Percentiles rank a stretch among this genome's conserved stretches.
phyloP scores from a whole-genome alignment of 64 coral and sea anemone genomes.

The Anthopleura sola region DNA sequence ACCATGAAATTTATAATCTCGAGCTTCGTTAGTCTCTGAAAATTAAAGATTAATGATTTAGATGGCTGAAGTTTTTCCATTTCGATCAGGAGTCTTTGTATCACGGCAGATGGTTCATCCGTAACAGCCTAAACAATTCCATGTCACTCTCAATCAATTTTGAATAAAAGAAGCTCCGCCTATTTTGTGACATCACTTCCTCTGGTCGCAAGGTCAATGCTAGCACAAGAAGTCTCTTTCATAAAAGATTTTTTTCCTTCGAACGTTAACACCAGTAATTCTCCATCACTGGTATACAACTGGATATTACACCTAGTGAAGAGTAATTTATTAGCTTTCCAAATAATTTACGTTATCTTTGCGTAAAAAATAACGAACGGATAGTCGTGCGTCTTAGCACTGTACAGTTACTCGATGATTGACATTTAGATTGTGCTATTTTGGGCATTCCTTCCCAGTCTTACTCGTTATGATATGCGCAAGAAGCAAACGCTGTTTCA shows the following conservation, averaged over 20 bases:
- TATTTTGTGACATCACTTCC: constrained; percentile 41
- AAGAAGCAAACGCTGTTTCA: not conserved
- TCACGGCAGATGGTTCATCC: constrained; percentile 45
- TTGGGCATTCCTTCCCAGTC: constrained; percentile 5
- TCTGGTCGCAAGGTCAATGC: constrained; percentile 29
- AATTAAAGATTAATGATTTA: constrained; percentile 37
- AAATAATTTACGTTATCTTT: not conserved
- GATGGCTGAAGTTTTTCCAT: constrained; percentile 19
- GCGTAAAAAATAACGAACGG: not conserved
- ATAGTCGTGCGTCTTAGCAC: not conserved
- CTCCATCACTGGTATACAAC: not conserved
- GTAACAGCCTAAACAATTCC: not conserved
- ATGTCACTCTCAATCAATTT: constrained; percentile 36
- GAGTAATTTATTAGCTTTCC: not conserved
- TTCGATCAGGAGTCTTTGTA: constrained; percentile 32
- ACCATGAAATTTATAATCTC: not conserved
- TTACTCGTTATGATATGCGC: not conserved
- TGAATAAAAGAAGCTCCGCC: constrained; percentile 37
- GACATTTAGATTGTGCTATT: not conserved
- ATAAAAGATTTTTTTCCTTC: not conserved
- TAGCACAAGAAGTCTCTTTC: not conserved
- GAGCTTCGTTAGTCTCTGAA: constrained; percentile 1
- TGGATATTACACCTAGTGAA: not conserved
- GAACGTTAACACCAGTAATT: not conserved
- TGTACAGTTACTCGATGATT: not conserved